Evolutionary conservation across 2,797 vertebrate genomes (phyloP), one percentile per base, ranked within the genome.

Genomic region (Leontocebus nigricollis): DNA sequence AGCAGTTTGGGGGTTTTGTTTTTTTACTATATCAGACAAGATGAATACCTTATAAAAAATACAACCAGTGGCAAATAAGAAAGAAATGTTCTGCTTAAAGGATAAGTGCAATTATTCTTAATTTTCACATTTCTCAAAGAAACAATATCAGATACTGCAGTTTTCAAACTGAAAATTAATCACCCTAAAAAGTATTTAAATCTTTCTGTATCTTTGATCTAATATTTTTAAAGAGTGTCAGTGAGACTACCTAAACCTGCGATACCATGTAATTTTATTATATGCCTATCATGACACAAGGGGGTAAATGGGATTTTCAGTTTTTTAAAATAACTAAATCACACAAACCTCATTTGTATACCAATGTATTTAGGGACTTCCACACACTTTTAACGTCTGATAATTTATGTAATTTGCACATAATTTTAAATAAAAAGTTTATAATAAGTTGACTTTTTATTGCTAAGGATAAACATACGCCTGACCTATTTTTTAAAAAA

Each of bases 131-230:
- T 95, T 95, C 83, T 82, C 77, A 95, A 92, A 86, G 59, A 77
- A 86, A 73, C 11, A 85, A 96, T 82, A 90, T 10, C 76, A 93
- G 26, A 75, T 61, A 85, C 33, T 61, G 2, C 19, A 88, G 82
- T 90, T 96, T 95, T 96, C 39, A 97, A 86, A 96, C 81, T 59
- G 76, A 93, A 94, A 98, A 84, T 76, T 46, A 96, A 73, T n/a
- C 44, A 88, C 22, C 17, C 83, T 75, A 70, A 89, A 73, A 87
- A 48, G 26, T 83, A 92, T 33, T 70, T 44, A 50, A 87, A 73
- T 86, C 36, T 89, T 95, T 90, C 44, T 72, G 20, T 24, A 76
- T 79, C 33, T 84, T 86, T 26, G 88, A 26, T 50, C 19, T 93
- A 80, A 46, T 26, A 26, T 61, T 59, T 67, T 44, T 50, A 22